These are phyloP conservation scores for Chaunax sp. DNA, from an alignment of 2,797 vertebrate genomes.

Conservation along the genomic window DNA sequence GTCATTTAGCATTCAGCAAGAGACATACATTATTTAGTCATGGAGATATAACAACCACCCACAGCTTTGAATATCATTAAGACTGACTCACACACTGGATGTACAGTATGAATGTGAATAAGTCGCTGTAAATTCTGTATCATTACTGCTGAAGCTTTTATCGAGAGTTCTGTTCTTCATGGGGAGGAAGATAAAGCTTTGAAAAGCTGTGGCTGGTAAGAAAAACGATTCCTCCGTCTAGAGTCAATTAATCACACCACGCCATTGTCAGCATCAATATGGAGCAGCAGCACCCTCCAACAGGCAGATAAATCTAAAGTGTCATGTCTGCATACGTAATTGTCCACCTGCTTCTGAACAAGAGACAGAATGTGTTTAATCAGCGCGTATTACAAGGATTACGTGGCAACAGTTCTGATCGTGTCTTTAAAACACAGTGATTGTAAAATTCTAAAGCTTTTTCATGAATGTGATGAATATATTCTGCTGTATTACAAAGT, in stretches of 20 bases:
- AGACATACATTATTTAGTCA: background rate
- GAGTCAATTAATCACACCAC: slow-evolving; percentile 46
- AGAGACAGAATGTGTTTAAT: background rate
- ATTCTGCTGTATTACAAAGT: too few relatives aligned
- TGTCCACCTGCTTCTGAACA: background rate
- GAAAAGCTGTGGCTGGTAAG: slow-evolving; percentile 13
- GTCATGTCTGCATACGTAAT: slow-evolving; percentile 20
- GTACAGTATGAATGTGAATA: background rate
- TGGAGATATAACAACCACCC: background rate
- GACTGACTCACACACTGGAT: background rate
- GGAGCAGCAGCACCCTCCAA: slow-evolving; percentile 30
- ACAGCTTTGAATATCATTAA: background rate
- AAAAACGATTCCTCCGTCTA: background rate
- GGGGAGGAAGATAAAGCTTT: slow-evolving; percentile 15
- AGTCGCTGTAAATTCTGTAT: slow-evolving; percentile 10
- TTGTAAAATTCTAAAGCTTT: too few relatives aligned
- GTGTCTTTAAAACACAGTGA: too few relatives aligned
- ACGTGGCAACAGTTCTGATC: too few relatives aligned
- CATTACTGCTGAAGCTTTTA: slow-evolving; percentile 1
- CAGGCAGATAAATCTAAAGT: slow-evolving; percentile 22
- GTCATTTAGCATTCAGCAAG: background rate
- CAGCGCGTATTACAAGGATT: too few relatives aligned
- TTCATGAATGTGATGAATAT: too few relatives aligned
- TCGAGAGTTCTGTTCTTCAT: background rate
- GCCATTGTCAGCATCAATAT: slow-evolving; percentile 43